These are phyloP conservation scores for Temnothorax unifasciatus DNA, from an alignment of 2,888 invertebrate genomes.

Conservation along the genomic window DNA sequence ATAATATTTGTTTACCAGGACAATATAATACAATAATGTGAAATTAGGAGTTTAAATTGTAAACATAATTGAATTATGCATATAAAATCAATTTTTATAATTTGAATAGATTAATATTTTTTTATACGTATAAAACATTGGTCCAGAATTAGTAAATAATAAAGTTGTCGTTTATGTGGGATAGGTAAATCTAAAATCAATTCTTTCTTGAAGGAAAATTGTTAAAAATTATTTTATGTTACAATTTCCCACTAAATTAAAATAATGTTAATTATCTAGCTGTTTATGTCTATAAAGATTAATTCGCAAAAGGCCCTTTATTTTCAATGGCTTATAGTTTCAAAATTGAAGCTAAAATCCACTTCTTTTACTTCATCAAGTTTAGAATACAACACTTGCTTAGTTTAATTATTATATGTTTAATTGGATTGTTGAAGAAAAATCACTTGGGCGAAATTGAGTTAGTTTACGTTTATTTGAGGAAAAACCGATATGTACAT, in stretches of 20 bases:
- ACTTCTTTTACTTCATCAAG: background rate
- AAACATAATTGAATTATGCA: background rate
- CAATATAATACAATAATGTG: background rate
- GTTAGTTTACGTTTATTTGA: background rate
- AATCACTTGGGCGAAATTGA: background rate
- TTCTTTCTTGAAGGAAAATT: background rate
- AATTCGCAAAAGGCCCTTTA: background rate
- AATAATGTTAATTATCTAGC: background rate
- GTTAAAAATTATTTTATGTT: background rate
- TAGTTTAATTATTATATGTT: background rate
- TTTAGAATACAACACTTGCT: background rate
- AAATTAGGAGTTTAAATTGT: slow-evolving; percentile 15
- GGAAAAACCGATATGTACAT: background rate
- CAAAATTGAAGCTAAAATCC: background rate
- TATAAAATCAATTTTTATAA: background rate
- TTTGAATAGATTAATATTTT: background rate
- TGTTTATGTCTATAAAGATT: background rate
- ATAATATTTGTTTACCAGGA: slow-evolving; percentile 11
- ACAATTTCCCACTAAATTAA: background rate
- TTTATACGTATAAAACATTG: background rate
- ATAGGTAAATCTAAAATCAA: background rate
- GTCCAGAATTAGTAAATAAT: background rate
- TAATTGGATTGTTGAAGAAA: background rate
- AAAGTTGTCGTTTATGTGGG: background rate
- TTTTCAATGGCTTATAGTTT: background rate